phyloP scores from a whole-genome alignment of 2,888 invertebrate species.

The Stenodera caucasica region DNA sequence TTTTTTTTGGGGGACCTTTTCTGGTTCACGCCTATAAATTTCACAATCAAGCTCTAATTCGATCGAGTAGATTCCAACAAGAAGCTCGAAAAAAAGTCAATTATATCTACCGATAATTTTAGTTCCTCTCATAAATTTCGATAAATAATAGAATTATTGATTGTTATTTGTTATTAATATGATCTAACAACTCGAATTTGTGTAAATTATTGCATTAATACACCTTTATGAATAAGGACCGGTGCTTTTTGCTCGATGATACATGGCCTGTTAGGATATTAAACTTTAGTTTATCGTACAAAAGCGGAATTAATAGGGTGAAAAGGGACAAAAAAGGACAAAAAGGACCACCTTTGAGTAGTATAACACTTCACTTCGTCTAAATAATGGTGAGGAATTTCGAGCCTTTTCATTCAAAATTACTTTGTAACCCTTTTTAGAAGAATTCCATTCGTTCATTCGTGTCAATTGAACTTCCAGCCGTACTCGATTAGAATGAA shows the following conservation, averaged over 20 bases:
- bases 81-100: background rate
- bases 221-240: background rate
- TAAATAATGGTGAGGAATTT: too few species aligned
- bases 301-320: constrained; percentile 3
- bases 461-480: too few species aligned
- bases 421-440: too few species aligned
- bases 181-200: too few species aligned
- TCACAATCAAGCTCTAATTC: background rate
- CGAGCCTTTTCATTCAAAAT: too few species aligned
- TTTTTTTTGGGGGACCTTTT: background rate
- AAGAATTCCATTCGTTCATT: too few species aligned
- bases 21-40: constrained; percentile 1
- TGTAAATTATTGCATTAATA: too few species aligned
- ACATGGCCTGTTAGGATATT: background rate
- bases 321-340: background rate
- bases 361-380: background rate
- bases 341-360: background rate
- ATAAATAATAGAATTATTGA: too few species aligned
- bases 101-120: too few species aligned
- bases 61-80: background rate
- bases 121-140: too few species aligned
- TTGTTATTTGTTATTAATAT: too few species aligned
- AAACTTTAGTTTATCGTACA: background rate
- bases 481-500: too few species aligned
- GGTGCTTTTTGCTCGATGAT: background rate